These are phyloP conservation scores for Perca schrenkii DNA, from an alignment of 2,113 vertebrate species.

Conservation along the genomic window DNA sequence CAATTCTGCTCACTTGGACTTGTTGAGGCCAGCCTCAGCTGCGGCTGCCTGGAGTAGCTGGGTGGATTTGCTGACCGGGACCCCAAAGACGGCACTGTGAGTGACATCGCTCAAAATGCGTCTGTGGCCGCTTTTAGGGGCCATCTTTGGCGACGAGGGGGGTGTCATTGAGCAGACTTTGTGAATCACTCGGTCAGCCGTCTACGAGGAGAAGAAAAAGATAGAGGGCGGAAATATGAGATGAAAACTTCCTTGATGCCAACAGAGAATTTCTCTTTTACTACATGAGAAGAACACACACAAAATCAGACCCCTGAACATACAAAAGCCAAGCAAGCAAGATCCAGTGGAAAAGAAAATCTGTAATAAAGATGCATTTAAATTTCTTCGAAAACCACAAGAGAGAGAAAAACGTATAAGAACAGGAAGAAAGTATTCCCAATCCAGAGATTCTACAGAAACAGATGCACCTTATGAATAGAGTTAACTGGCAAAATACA, in stretches of 20 bases:
- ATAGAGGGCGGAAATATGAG: neutral
- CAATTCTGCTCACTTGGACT: constrained; percentile 92
- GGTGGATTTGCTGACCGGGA: constrained; percentile 97
- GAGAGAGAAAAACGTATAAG: constrained; percentile 12
- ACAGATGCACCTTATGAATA: neutral
- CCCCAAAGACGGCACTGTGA: constrained; percentile 96
- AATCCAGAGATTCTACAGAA: neutral
- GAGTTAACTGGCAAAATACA: neutral
- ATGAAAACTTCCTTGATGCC: neutral
- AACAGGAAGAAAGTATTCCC: neutral
- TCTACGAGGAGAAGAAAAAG: constrained; percentile 37
- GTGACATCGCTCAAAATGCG: constrained; percentile 98
- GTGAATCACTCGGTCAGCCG: constrained; percentile 73
- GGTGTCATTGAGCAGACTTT: constrained; percentile 95
- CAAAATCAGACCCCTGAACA: neutral
- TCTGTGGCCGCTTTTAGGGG: constrained; percentile 92
- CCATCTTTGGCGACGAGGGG: constrained; percentile 94
- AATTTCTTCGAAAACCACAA: neutral
- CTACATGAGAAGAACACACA: neutral
- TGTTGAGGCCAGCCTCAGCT: constrained; percentile 97
- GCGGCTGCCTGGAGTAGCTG: constrained; percentile 96
- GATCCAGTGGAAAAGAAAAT: constrained; percentile 21
- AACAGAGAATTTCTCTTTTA: neutral
- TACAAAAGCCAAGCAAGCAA: constrained; percentile 3
- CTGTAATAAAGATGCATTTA: neutral